Conservation (phyloP, 30 jellyfish, hydroid and myxozoan species). For the Hydractinia echinata region DNA sequence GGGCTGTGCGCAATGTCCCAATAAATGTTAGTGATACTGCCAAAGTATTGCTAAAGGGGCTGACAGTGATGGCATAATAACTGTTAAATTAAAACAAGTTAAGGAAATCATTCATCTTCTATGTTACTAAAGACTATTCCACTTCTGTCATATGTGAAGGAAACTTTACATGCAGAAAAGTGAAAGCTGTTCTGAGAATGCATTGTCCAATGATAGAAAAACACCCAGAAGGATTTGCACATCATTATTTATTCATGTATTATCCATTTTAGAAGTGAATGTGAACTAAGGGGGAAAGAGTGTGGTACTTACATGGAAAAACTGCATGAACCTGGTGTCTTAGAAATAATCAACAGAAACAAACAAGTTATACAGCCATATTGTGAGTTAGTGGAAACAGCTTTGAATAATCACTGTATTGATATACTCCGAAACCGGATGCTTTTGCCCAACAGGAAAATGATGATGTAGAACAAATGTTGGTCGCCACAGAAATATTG, state of each 20-base stretch:
- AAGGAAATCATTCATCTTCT: not conserved
- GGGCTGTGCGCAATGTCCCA: too few relatives aligned
- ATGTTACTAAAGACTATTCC: not conserved
- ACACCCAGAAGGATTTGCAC: conserved; percentile 15
- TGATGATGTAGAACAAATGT: not conserved
- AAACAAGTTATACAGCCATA: conserved; percentile 16
- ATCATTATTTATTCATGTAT: conserved; percentile 10
- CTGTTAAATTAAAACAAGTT: too few relatives aligned
- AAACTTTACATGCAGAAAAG: not conserved
- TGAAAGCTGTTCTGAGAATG: not conserved
- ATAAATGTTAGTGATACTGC: too few relatives aligned
- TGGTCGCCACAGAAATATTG: not conserved
- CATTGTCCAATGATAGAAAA: not conserved
- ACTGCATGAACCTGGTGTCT: not conserved
- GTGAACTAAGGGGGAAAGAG: not conserved
- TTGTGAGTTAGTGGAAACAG: not conserved
- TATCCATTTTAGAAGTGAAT: conserved; percentile 28
- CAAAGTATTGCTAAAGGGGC: too few relatives aligned
- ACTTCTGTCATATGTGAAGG: not conserved
- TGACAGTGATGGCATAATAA: too few relatives aligned
- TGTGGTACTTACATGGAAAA: too few relatives aligned
- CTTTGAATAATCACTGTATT: not conserved
- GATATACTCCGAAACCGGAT: not conserved
- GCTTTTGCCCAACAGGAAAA: not conserved
- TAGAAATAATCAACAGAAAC: not conserved